Conservation (phyloP, 2,888 invertebrate genomes). For the Fragum fragum region DNA sequence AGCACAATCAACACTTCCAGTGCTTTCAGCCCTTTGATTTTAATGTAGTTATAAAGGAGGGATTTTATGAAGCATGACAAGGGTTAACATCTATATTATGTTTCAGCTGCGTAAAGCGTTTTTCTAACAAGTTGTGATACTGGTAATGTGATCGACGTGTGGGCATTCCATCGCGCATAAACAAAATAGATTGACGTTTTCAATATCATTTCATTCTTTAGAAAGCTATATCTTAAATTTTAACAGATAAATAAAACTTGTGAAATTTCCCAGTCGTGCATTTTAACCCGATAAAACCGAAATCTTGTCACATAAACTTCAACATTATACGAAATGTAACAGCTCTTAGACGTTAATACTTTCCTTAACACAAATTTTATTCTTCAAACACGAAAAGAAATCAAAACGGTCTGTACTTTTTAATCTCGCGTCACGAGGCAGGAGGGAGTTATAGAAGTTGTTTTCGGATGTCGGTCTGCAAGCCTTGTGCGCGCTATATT, state of each 20-base stretch:
- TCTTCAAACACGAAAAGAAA: too few species aligned
- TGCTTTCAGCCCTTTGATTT: too few species aligned
- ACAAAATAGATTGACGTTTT: background rate
- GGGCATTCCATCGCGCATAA: background rate
- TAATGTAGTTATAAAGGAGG: too few species aligned
- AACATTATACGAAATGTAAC: background rate
- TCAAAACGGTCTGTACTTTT: too few species aligned
- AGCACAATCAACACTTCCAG: too few species aligned
- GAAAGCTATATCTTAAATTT: constrained; percentile 16
- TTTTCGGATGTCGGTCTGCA: too few species aligned
- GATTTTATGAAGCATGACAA: too few species aligned
- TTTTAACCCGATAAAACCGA: background rate
- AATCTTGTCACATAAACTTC: constrained; percentile 6
- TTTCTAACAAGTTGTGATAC: background rate
- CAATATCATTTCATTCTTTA: constrained; percentile 12
- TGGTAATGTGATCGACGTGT: background rate
- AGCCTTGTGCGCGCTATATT: too few species aligned
- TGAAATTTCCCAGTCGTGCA: constrained; percentile 16
- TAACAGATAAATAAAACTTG: constrained; percentile 7
- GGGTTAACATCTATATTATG: too few species aligned
- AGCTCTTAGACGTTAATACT: background rate
- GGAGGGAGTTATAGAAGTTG: too few species aligned
- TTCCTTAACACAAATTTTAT: background rate
- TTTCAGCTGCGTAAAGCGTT: background rate
- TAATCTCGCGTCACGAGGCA: too few species aligned